These are phyloP conservation scores for Isoperla grammatica DNA, from an alignment of 2,888 invertebrate genomes.

Conservation along the genomic window DNA sequence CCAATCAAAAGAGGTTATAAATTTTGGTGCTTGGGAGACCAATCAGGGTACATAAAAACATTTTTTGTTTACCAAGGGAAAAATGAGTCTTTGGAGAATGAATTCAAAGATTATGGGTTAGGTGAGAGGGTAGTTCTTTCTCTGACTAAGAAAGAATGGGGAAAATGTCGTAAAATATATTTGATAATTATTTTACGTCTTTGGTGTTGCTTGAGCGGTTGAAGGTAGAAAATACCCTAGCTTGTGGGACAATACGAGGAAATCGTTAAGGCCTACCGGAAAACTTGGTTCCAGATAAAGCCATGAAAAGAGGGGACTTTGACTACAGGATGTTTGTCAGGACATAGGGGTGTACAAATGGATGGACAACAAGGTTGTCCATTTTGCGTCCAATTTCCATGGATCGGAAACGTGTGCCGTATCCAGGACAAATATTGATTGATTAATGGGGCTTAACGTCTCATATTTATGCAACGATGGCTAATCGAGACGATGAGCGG, in stretches of 20 bases:
- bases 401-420: conserved; percentile 23
- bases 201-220: conserved; percentile 29
- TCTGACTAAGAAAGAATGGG: conserved; percentile 29
- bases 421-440: conserved; percentile 8
- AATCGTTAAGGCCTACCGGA: conserved; percentile 23
- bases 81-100: conserved; percentile 27
- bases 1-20: too few species aligned
- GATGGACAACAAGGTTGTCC: conserved; percentile 29
- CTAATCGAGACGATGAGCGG: too few species aligned
- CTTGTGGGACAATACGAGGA: conserved; percentile 29
- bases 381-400: conserved; percentile 32
- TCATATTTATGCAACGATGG: too few species aligned
- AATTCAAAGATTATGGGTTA: conserved; percentile 30
- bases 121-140: conserved; percentile 33
- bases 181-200: conserved; percentile 31
- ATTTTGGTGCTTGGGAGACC: conserved; percentile 26
- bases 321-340: conserved; percentile 19
- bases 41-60: conserved; percentile 28
- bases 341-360: conserved; percentile 27
- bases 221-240: conserved; percentile 28
- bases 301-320: conserved; percentile 11
- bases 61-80: conserved; percentile 35
- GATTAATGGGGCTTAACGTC: too few species aligned
- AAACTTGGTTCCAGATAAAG: conserved; percentile 14
- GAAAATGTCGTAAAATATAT: conserved; percentile 24